phyloP scores from a whole-genome alignment of 2,888 invertebrate genomes.

The Oscheius sp. region DNA sequence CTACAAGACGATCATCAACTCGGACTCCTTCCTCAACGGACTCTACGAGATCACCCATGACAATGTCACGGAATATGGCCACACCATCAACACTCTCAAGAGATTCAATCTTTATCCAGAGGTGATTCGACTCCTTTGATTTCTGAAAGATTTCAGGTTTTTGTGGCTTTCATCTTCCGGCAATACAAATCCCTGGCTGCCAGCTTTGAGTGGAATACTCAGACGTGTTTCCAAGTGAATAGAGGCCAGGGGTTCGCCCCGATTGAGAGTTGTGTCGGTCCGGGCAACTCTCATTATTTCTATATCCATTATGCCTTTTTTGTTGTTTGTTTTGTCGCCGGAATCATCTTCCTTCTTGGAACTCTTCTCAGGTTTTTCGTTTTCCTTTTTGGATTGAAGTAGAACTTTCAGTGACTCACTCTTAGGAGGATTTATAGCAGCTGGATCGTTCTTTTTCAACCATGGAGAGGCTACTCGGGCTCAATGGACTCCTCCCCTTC shows the following conservation, averaged over 20 bases:
- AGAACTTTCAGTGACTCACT: constrained; percentile 77
- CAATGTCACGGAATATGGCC: constrained; percentile 83
- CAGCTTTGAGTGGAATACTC: constrained; percentile 70
- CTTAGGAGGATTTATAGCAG: constrained; percentile 79
- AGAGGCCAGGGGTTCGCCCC: constrained; percentile 77
- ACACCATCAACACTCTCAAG: constrained; percentile 82
- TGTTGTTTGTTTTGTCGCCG: constrained; percentile 79
- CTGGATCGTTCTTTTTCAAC: constrained; percentile 82
- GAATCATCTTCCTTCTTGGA: constrained; percentile 78
- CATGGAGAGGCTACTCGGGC: constrained; percentile 84
- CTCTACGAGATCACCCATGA: constrained; percentile 78
- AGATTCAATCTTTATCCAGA: constrained; percentile 87
- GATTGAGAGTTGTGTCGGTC: constrained; percentile 81
- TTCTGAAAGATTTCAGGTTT: constrained; percentile 70
- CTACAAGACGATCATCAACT: constrained; percentile 82
- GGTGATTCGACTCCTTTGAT: constrained; percentile 74
- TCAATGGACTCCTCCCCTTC: constrained; percentile 85
- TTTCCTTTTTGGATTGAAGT: background rate
- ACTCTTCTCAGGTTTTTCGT: constrained; percentile 64
- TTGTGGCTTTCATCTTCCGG: constrained; percentile 75
- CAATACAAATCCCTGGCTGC: constrained; percentile 72
- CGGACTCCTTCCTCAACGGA: constrained; percentile 77
- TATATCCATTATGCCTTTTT: constrained; percentile 83
- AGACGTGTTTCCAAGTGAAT: constrained; percentile 75
- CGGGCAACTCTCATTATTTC: constrained; percentile 83